Evolutionary conservation across 2,797 vertebrate species (phyloP).

Genomic region (Remorina albescens): DNA sequence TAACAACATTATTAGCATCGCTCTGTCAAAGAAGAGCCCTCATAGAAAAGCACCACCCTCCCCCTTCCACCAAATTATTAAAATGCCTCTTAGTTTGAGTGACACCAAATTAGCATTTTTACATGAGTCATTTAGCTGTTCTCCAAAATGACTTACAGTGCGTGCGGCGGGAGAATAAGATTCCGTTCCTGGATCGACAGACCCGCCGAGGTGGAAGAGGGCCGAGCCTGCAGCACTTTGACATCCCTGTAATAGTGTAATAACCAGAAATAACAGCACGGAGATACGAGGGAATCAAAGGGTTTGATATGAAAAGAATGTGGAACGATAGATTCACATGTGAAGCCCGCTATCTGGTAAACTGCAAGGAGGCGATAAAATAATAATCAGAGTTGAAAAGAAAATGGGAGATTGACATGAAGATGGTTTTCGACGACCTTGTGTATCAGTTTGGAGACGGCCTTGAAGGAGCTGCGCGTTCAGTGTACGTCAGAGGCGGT

Average conservation of each 20-base stretch:
- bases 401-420: conserved; percentile 57
- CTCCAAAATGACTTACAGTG: conserved; percentile 42
- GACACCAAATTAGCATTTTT: conserved; percentile 61
- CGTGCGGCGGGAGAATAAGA: conserved; percentile 29
- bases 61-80: conserved; percentile 37
- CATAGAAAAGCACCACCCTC: conserved; percentile 44
- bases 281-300: conserved; percentile 38
- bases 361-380: conserved; percentile 58
- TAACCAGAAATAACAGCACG: conserved; percentile 60
- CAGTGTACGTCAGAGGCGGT: conserved; percentile 30
- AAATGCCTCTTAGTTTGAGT: conserved; percentile 55
- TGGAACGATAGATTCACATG: conserved; percentile 57
- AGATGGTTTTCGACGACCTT: conserved; percentile 36
- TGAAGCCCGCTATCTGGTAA: conserved; percentile 50
- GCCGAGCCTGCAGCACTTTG: conserved; percentile 19
- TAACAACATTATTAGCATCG: conserved; percentile 58
- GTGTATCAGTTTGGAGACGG: conserved; percentile 39
- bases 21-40: conserved; percentile 38
- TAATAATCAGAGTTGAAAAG: conserved; percentile 24
- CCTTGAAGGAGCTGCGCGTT: conserved; percentile 44
- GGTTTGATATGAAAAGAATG: conserved; percentile 53
- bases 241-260: conserved; percentile 48
- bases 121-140: conserved; percentile 55
- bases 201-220: conserved; percentile 2
- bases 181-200: conserved; percentile 31